Percentiles rank a stretch among this genome's conserved stretches.
These are phyloP conservation scores for Nycticebus coucang DNA, from an alignment of 2,113 vertebrate species.

Conservation along the genomic window DNA sequence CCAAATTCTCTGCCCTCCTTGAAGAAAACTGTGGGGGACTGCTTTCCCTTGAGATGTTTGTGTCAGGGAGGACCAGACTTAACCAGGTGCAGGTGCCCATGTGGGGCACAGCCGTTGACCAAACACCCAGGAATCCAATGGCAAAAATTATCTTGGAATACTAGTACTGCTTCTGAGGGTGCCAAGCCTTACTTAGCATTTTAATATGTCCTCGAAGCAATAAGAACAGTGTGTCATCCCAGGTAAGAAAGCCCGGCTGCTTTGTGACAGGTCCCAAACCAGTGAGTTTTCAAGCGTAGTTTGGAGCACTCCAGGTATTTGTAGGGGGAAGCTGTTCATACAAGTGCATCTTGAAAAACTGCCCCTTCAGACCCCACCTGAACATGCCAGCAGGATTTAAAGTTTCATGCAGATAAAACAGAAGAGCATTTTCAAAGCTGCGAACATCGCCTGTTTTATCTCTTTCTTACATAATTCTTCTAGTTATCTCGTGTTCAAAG, in stretches of 20 bases:
- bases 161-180: not conserved
- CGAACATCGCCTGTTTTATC: not conserved
- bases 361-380: not conserved
- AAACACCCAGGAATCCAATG: not conserved
- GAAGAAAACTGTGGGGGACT: constrained; percentile 1
- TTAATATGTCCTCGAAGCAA: constrained; percentile 35
- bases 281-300: constrained; percentile 9
- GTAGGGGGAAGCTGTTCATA: not conserved
- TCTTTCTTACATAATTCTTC: constrained; percentile 20
- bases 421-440: not conserved
- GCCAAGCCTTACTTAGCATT: constrained; percentile 22
- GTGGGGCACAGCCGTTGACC: not conserved
- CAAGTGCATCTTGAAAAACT: not conserved
- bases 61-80: constrained; percentile 23
- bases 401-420: constrained; percentile 23
- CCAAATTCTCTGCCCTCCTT: not conserved
- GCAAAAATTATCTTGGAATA: not conserved
- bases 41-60: constrained; percentile 6
- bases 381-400: not conserved
- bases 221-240: not conserved
- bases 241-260: constrained; percentile 7
- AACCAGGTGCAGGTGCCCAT: not conserved
- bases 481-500: constrained; percentile 34
- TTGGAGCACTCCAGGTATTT: not conserved
- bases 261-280: not conserved